These are phyloP conservation scores for Reticulitermes lucifugus DNA, from an alignment of 2,888 invertebrate genomes.

Conservation along the genomic window DNA sequence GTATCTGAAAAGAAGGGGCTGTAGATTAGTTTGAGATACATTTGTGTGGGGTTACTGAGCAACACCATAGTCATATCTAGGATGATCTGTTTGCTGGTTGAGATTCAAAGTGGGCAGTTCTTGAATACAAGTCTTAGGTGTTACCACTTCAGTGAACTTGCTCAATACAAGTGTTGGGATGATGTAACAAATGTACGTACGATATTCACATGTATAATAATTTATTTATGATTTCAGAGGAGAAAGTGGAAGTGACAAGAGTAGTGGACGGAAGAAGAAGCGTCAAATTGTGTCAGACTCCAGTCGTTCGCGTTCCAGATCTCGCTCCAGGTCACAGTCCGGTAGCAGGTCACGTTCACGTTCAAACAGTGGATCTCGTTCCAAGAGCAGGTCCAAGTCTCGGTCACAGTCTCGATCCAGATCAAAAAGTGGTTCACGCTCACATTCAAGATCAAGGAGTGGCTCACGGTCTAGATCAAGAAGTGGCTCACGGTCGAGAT, in stretches of 20 bases:
- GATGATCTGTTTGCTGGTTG: no score
- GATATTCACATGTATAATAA: no score
- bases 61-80: no score
- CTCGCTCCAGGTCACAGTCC: conserved; percentile 55
- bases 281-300: conserved; percentile 52
- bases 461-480: conserved; percentile 61
- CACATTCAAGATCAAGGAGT: conserved; percentile 56
- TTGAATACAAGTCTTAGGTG: no score
- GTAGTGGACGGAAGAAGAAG: conserved; percentile 53
- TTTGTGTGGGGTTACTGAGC: no score
- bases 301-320: conserved; percentile 54
- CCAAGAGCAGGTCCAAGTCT: conserved; percentile 56
- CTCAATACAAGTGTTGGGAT: no score
- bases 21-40: no score
- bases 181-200: no score
- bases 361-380: conserved; percentile 54
- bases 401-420: conserved; percentile 58
- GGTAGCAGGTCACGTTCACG: conserved; percentile 68
- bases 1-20: no score
- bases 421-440: no score
- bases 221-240: conserved; percentile 50
- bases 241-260: conserved; percentile 56
- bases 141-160: no score
- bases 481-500: conserved; percentile 56
- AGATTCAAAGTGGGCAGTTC: no score